phyloP scores from a whole-genome alignment of 2,888 invertebrate genomes.

The Seira musarum region DNA sequence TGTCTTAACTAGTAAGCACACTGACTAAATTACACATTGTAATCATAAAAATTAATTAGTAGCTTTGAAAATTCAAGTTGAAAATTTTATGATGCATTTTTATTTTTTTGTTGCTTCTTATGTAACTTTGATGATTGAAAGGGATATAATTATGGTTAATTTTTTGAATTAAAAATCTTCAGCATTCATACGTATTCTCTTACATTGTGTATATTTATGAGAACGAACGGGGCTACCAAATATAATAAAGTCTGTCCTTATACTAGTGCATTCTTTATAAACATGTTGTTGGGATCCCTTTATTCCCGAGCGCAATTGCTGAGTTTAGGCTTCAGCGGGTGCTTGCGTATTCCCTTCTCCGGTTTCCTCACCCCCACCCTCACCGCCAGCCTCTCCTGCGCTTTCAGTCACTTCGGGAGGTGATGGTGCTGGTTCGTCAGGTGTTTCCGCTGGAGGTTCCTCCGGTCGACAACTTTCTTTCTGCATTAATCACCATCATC shows the following conservation, averaged over 20 bases:
- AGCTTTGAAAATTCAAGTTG: not conserved
- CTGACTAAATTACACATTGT: not conserved
- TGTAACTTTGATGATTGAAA: not conserved
- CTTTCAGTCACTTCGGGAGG: not conserved
- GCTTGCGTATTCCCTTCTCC: not conserved
- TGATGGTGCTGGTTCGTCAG: not conserved
- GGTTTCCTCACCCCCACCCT: not conserved
- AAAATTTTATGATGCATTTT: not conserved
- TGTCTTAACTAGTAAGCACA: not conserved
- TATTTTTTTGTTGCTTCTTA: not conserved
- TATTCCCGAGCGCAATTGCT: not conserved
- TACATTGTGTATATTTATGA: slow-evolving; percentile 21
- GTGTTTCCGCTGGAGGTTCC: slow-evolving; percentile 1
- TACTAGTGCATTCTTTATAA: slow-evolving; percentile 65
- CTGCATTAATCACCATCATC: no score
- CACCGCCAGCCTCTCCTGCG: not conserved
- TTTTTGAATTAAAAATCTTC: slow-evolving; percentile 40
- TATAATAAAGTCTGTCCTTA: slow-evolving; percentile 67
- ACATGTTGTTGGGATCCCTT: slow-evolving; percentile 15
- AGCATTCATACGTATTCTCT: slow-evolving; percentile 26
- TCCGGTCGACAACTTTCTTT: slow-evolving; percentile 8
- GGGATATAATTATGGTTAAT: not conserved
- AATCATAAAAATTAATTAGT: not conserved
- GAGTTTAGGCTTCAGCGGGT: no score
- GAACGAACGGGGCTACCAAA: slow-evolving; percentile 67